Conservation (phyloP, 2,888 invertebrate species). For the Dryomyza anilis region DNA sequence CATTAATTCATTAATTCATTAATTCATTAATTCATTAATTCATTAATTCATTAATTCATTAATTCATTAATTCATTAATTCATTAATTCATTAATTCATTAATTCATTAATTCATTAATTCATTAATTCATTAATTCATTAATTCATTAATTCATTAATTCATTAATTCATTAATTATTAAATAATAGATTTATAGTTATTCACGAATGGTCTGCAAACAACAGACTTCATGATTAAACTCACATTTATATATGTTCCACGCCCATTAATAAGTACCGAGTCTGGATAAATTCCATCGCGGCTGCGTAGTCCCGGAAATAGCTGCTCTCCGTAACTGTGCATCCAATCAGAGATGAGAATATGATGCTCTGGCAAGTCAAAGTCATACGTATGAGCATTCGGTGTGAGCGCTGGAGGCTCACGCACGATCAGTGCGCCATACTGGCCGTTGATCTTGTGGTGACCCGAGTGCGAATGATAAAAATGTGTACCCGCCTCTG, state of each 20-base stretch:
- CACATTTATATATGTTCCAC: constrained; percentile 44
- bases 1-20: neutral
- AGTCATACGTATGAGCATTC: constrained; percentile 71
- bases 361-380: constrained; percentile 72
- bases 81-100: neutral
- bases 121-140: neutral
- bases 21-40: neutral
- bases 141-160: neutral
- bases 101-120: neutral
- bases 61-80: neutral
- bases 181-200: too few relatives aligned
- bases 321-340: constrained; percentile 64
- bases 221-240: too few relatives aligned
- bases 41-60: neutral
- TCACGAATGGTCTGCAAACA: too few relatives aligned
- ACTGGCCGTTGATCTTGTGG: constrained; percentile 81
- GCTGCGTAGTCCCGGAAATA: constrained; percentile 46
- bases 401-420: constrained; percentile 67
- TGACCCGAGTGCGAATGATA: constrained; percentile 73
- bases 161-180: neutral
- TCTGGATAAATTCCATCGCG: constrained; percentile 42
- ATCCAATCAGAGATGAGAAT: constrained; percentile 81
- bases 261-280: constrained; percentile 51
- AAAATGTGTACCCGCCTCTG: constrained; percentile 78
- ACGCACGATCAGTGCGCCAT: constrained; percentile 75